Base-by-base conservation (phyloP, 2,113 vertebrate genomes). In the Pogona vitticeps region DNA sequence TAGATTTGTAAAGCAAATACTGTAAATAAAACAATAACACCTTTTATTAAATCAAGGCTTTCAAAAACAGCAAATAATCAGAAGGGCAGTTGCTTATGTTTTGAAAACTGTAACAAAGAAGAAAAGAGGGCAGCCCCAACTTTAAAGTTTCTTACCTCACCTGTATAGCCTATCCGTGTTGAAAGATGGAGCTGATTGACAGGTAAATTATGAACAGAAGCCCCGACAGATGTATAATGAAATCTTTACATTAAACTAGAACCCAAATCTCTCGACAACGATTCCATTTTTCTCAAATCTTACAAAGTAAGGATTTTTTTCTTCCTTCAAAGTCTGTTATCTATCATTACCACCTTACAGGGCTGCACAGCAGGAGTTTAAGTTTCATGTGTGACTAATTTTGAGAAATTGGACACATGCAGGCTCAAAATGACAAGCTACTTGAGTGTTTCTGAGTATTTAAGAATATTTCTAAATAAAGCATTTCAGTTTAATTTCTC, bases 381-480 rank as follows among this genome's bases (percentile, higher is more conserved):
- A 71, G 71, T 75, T 61, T 2, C n/a, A 59, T 33, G 76, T 65
- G 6, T 33, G 81, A 86, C 5, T 52, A 36, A 82, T 82, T 81
- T 65, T 2, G 15, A 88, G 15, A 86, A 89, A 91, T 0, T 1
- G 6, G 46, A 87, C 61, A 88, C 42, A 76, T 52, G 17, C 56
- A 78, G 0, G 1, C 26, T 79, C 63, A 2, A 0, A 85, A 2
- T 28, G 80, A 86, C 65, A 63, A 80, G 31, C 36, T 36, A 28
- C 31, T 38, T 92, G 76, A 77, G 79, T 38, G 80, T 12, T 31
- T 36, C 10, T 3, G 0, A 38, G 31, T 18, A 73, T 58, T 89
- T 90, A 31, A 83, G 1, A 40, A 65, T 28, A 15, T 77, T 89
- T 81, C 83, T 56, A 90, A 83, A 42, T 80, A 86, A 87, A 58